Base-by-base conservation (phyloP, 2,797 vertebrate genomes). In the Glossophaga mutica region DNA sequence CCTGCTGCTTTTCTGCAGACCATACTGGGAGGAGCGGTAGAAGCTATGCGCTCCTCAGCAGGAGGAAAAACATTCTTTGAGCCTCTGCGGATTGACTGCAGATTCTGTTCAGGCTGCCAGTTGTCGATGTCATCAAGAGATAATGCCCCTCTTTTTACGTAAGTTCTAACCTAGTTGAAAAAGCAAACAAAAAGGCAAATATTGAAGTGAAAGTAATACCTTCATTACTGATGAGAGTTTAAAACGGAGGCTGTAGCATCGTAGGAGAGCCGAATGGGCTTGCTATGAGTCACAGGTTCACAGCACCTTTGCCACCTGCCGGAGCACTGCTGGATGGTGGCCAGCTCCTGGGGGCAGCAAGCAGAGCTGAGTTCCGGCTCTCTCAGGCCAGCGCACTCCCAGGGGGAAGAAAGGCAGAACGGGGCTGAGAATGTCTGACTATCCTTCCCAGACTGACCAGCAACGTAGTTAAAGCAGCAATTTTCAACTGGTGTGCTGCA, bases 121-220 rank as follows among this genome's bases (percentile, higher is more conserved):
- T 26, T 24, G 39, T 32, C 26, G 62, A 71, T 12, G 8, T 71
- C 14, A 18, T 87, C 62, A 48, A n/a, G 71, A 87, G 46, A 21
- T 32, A 90, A 87, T 62, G 21, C 2, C 11, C 5, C 9, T 73
- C 3, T 48, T 67, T 82, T 86, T 34, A n/a, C 2, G 0, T 67
- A 65, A 57, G 18, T 67, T 87, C 46, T 93, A 83, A 87, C 73
- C 8, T 59, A 68, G 18, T 73, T 96, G 32, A 34, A 86, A 71
- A 92, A 50, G 24, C 34, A 68, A 81, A 55, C n/a, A 68, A 76
- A 77, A 87, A 78, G 82, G 44, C 55, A 90, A 83, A 95, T 57
- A 37, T 44, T 48, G 55, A 71, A 87, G 52, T 32, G 57, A 65
- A 82, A n/a, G 77, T 86, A 29, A 57, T 42, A 62, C 19, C 11